Evolutionary conservation across 2,888 invertebrate species (phyloP), one percentile per base, ranked within the genome.

Genomic region (Andrena minutula): DNA sequence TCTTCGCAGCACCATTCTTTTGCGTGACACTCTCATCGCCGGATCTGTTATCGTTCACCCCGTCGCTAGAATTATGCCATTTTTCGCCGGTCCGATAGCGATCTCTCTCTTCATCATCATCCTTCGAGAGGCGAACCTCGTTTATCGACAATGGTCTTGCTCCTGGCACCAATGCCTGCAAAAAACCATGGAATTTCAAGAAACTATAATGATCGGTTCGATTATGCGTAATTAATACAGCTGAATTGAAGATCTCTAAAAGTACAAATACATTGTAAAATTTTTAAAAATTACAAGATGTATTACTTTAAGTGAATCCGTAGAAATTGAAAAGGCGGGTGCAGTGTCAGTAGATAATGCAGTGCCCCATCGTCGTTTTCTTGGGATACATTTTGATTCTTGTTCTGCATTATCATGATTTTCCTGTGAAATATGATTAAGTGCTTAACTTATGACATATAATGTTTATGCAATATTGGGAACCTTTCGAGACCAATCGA

Each of bases 321-420:
- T 96, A 16, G 97, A 97, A 89, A 97, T 97, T 47, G 96, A 96
- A 82, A 97, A 94, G 30, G 96, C 95, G 73, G 96, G 96, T 76
- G 95, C 95, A 73, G 95, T 95, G 49, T 95, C 92, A 8, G 93
- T 91, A 16, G 92, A 86, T 35, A 92, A 88, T 73, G 93, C 92
- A 16, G 92, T 92, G 53, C 94, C 94, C 94, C 95, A 95, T 78
- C 94, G 93, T 76, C 94, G 92, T 86, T 93, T 94, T 64, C 94
- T 93, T 68, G 93, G 92, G 61, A 92, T 84, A 83, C 87, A 89
- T 86, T 92, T 92, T 51, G 89, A 86, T 77, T 92, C 90, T 66
- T 89, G 86, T 75, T 92, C 90, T 35, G 88, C 90, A 79, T 88
- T 89, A 78, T 86, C 89, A 71, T 90, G 89, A 84, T 93, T 94